phyloP scores from a whole-genome alignment of 2,797 vertebrate genomes.

The Spatula versicolor region DNA sequence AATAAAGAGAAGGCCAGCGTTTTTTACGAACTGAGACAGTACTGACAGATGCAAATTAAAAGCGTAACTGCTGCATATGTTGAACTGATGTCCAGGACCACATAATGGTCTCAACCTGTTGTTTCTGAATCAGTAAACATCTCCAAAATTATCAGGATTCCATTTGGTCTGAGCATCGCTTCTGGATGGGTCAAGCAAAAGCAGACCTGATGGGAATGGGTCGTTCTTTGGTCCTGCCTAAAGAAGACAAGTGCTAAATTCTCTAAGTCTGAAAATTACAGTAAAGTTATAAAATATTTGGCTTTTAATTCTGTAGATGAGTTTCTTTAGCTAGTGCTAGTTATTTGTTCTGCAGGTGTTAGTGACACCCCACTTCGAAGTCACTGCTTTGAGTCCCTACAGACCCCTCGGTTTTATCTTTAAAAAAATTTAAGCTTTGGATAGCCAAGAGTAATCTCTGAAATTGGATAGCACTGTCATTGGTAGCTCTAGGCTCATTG shows the following conservation, averaged over 20 bases:
- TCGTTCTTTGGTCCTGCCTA: not conserved
- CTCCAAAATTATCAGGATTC: not conserved
- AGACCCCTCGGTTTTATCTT: not conserved
- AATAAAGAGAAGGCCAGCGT: not conserved
- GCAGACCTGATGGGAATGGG: not conserved
- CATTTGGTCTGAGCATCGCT: not conserved
- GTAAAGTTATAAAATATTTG: not conserved
- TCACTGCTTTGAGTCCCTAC: not conserved
- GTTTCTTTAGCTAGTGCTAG: not conserved
- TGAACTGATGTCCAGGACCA: not conserved
- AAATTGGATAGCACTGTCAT: not conserved
- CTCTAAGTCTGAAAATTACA: not conserved
- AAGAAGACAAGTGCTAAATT: not conserved
- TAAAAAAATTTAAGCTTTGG: slow-evolving; percentile 48
- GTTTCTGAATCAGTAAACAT: not conserved
- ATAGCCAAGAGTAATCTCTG: not conserved
- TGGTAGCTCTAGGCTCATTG: not conserved
- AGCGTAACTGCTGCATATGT: not conserved
- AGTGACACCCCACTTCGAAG: not conserved
- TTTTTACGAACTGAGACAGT: not conserved
- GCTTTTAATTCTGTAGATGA: not conserved
- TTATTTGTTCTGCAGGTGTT: not conserved
- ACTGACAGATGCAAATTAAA: not conserved
- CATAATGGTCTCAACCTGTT: fast-evolving
- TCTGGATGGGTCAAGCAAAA: not conserved